Percentiles rank a stretch among this genome's conserved stretches.
These are phyloP conservation scores for Calliphora vomitoria DNA, from an alignment of 2,888 invertebrate species.

Conservation along the genomic window DNA sequence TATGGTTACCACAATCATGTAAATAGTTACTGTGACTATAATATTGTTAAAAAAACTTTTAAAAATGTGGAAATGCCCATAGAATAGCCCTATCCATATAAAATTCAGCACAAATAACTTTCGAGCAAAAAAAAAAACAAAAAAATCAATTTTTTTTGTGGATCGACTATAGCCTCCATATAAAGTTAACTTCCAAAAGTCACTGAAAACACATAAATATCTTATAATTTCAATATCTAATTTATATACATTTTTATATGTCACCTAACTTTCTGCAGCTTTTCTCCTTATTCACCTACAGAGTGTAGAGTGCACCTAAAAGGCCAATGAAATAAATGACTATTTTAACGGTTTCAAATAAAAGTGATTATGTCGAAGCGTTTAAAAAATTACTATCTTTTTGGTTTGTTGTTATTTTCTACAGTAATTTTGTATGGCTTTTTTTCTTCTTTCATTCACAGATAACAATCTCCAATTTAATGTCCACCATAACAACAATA, in stretches of 20 bases:
- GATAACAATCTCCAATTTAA: constrained; percentile 43
- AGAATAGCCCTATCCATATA: too few species aligned
- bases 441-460: constrained; percentile 6
- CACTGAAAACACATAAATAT: too few species aligned
- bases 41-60: too few species aligned
- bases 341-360: constrained; percentile 33
- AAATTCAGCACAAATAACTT: too few species aligned
- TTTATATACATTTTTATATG: not conserved
- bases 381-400: constrained; percentile 6
- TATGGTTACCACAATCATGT: too few species aligned
- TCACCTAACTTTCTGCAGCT: not conserved
- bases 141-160: too few species aligned
- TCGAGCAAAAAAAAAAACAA: too few species aligned
- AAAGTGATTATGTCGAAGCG: constrained; percentile 27
- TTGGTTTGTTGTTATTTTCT: not conserved
- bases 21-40: too few species aligned
- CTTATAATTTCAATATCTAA: too few species aligned
- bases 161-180: too few species aligned
- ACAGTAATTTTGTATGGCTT: not conserved
- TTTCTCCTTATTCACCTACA: not conserved
- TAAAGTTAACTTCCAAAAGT: too few species aligned
- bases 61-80: too few species aligned
- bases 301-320: not conserved
- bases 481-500: constrained; percentile 60
- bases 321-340: not conserved